Conservation (phyloP, 2,888 invertebrate genomes). For the Capitulum mitella region DNA sequence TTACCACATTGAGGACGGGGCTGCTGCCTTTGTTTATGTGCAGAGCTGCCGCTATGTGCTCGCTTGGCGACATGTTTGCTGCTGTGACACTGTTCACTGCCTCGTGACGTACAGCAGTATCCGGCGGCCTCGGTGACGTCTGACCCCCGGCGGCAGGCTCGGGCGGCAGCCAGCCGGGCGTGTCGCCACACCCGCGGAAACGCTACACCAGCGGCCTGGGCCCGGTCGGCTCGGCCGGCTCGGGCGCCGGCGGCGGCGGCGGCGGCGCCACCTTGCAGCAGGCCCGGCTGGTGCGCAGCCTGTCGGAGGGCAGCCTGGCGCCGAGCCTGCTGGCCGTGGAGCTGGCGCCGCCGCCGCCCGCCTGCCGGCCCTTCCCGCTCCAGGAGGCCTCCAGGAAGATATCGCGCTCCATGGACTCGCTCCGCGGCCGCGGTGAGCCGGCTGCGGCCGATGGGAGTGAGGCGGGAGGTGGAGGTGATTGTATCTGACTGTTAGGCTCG, state of each 20-base stretch:
- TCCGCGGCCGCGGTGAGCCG: constrained; percentile 20
- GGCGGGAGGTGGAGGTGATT: neutral
- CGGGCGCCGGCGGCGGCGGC: too few species aligned
- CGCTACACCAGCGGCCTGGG: constrained; percentile 1
- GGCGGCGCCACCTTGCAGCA: too few species aligned
- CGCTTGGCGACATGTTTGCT: too few species aligned
- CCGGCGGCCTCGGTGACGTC: too few species aligned
- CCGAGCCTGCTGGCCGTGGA: constrained; percentile 16
- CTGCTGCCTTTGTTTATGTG: too few species aligned
- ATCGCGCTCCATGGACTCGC: constrained; percentile 10
- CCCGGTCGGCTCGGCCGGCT: neutral
- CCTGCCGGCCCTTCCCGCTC: neutral
- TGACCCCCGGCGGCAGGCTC: neutral
- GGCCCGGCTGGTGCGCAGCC: constrained; percentile 31
- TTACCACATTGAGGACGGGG: too few species aligned
- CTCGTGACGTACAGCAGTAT: too few species aligned
- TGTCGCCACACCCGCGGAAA: neutral
- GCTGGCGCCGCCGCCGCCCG: neutral
- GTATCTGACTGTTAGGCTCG: neutral
- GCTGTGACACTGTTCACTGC: too few species aligned
- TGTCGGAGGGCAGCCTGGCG: constrained; percentile 32
- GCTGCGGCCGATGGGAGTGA: neutral
- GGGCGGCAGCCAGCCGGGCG: neutral
- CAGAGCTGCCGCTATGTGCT: too few species aligned
- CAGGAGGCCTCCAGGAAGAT: neutral